These are phyloP conservation scores for Adelosebastes latens DNA, from an alignment of 2,797 vertebrate species.

Conservation along the genomic window DNA sequence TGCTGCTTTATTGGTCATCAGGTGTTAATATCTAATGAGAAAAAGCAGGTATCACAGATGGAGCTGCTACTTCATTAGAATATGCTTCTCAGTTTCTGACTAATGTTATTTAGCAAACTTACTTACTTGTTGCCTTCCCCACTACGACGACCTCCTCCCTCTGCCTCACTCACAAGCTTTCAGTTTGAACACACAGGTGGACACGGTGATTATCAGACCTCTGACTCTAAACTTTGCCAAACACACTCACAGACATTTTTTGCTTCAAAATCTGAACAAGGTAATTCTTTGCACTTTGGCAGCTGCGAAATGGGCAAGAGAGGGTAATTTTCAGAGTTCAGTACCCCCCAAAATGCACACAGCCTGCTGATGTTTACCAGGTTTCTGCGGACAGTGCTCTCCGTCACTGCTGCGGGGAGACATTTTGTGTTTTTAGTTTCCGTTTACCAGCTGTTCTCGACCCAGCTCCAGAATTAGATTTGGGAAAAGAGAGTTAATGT, in stretches of 20 bases:
- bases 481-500: background rate
- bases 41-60: background rate
- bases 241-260: background rate
- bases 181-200: conserved; percentile 11
- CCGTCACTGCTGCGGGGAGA: background rate
- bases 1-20: background rate
- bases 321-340: conserved; percentile 17
- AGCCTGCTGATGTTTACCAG: conserved; percentile 6
- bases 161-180: background rate
- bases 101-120: background rate
- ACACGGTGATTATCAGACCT: background rate
- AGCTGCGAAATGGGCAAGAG: conserved; percentile 1
- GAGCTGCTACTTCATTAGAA: background rate
- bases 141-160: background rate
- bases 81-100: background rate
- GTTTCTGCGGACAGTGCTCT: conserved; percentile 12
- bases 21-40: background rate
- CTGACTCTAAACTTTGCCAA: background rate
- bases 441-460: conserved; percentile 8
- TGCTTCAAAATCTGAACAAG: background rate
- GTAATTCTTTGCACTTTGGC: conserved; percentile 10
- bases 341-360: background rate
- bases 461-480: background rate
- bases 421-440: conserved; percentile 14
- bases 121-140: background rate